A percentile compares a stretch with the other conserved stretches of the same genome.
Conservation (phyloP, 2,888 invertebrate genomes). For the Megastigmus dorsalis region DNA sequence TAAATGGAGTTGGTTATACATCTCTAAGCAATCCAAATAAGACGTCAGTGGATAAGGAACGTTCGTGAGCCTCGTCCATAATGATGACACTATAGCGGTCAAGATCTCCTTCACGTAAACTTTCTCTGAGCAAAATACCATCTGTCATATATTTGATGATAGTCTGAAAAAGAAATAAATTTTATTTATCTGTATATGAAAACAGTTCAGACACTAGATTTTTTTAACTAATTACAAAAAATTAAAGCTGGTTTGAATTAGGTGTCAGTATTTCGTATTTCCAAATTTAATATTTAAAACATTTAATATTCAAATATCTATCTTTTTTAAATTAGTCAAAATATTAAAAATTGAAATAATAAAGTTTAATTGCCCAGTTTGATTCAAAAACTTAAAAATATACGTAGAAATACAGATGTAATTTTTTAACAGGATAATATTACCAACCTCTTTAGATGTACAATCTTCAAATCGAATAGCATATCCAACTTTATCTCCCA, state of each 20-base stretch:
- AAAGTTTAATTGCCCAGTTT: no score
- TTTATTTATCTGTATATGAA: background rate
- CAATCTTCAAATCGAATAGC: constrained; percentile 99
- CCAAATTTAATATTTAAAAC: no score
- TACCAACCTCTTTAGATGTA: constrained; percentile 84
- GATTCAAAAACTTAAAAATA: no score
- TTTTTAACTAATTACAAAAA: no score
- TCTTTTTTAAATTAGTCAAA: no score
- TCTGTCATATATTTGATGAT: constrained; percentile 99
- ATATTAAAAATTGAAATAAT: no score
- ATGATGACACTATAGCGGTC: constrained; percentile 98
- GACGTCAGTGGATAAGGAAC: constrained; percentile 98
- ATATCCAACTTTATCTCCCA: constrained; percentile 97
- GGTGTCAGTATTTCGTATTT: no score
- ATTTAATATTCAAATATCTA: no score
- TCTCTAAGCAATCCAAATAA: constrained; percentile 95
- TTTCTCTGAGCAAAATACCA: constrained; percentile 97
- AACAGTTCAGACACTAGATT: no score
- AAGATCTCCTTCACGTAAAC: constrained; percentile 95
- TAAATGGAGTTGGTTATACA: no score
- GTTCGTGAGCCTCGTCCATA: constrained; percentile 99
- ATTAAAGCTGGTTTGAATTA: no score
- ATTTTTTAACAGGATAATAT: background rate
- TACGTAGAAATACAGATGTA: no score
- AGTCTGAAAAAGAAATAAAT: constrained; percentile 76